Evolutionary conservation across 2,888 invertebrate genomes (phyloP).

Genomic region (Platycheirus rosarum): DNA sequence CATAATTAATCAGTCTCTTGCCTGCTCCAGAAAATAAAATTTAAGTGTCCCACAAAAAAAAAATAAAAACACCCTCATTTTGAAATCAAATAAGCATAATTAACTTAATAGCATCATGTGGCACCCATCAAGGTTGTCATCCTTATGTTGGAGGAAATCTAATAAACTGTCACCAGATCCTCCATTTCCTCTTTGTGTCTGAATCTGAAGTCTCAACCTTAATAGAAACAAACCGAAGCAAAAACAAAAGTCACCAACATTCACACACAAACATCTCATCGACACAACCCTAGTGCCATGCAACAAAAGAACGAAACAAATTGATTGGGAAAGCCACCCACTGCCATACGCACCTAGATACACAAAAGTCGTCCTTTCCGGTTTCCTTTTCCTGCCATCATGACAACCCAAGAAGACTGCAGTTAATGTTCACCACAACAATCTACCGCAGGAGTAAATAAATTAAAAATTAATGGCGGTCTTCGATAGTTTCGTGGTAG

Average conservation of each 20-base stretch:
- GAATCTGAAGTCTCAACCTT: conserved; percentile 2
- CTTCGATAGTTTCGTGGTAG: conserved; percentile 59
- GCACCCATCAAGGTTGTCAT: conserved; percentile 10
- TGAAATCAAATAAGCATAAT: conserved; percentile 36
- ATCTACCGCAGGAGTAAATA: conserved; percentile 72
- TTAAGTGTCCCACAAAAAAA: conserved; percentile 3
- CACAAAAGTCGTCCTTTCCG: conserved; percentile 15
- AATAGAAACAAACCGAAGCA: conserved; percentile 23
- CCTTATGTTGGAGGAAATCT: conserved; percentile 37
- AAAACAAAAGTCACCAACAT: conserved; percentile 27
- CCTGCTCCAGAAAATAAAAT: neutral
- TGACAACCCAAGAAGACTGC: conserved; percentile 43
- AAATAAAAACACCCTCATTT: conserved; percentile 9
- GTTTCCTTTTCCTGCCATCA: conserved; percentile 7
- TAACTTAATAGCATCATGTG: conserved; percentile 30
- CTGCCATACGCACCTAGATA: conserved; percentile 2
- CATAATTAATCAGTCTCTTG: too few species aligned
- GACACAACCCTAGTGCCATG: neutral
- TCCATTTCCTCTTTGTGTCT: conserved; percentile 20
- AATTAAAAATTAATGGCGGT: conserved; percentile 72
- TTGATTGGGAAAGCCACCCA: conserved; percentile 42
- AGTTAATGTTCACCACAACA: conserved; percentile 69
- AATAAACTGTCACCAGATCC: conserved; percentile 67
- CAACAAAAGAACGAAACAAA: conserved; percentile 22
- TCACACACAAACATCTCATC: conserved; percentile 3